These are phyloP conservation scores for Anguilla anguilla DNA, from an alignment of 2,797 vertebrate genomes.

Conservation along the genomic window DNA sequence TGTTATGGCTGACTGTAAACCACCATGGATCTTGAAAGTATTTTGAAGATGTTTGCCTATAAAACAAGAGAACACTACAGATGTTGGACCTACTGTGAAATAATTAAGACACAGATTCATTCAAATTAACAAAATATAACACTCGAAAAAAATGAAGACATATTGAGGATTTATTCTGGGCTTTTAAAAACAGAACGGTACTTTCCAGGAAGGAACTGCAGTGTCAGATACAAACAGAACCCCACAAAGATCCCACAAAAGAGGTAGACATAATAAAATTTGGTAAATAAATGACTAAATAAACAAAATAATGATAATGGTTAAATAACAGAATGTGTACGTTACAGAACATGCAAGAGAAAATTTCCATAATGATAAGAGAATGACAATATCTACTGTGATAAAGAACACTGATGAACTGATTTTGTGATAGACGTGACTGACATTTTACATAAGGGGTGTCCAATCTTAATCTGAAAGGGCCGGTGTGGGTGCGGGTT, in stretches of 20 bases:
- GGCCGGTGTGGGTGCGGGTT: too few species aligned
- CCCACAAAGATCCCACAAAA: too few species aligned
- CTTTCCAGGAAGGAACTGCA: too few species aligned
- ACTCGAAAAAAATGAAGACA: background rate
- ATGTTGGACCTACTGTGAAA: background rate
- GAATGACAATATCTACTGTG: background rate
- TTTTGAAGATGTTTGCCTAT: slow-evolving; percentile 65
- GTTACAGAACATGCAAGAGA: too few species aligned
- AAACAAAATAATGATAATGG: background rate
- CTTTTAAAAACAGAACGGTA: too few species aligned
- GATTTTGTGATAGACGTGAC: background rate
- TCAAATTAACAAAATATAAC: background rate
- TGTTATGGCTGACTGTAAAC: slow-evolving; percentile 62
- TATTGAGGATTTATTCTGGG: background rate
- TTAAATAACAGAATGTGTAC: background rate
- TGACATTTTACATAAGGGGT: too few species aligned
- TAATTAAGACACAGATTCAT: background rate
- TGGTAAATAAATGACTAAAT: background rate
- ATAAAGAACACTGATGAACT: background rate
- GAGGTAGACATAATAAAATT: background rate
- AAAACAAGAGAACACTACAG: background rate
- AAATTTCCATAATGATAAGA: background rate
- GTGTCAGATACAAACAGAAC: too few species aligned
- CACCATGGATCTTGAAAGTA: slow-evolving; percentile 61
- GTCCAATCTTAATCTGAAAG: too few species aligned